These are phyloP conservation scores for Phacellophora camtschatica DNA, from an alignment of 30 jellyfish, hydroid and myxozoan genomes.

Conservation along the genomic window DNA sequence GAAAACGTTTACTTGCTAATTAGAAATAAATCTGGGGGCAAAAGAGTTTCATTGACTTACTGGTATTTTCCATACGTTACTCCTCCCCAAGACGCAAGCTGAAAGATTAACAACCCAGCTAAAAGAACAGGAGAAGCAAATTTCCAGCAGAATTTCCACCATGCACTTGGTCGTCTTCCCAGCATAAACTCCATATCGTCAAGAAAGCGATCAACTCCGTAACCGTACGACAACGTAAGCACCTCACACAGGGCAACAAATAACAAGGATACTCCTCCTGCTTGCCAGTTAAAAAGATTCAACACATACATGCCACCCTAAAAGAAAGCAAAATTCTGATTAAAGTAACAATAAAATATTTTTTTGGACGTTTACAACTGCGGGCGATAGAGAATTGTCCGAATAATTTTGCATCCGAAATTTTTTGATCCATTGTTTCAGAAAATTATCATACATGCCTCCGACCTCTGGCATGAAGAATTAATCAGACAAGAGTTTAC, in stretches of 20 bases:
- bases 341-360: no score
- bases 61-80: slow-evolving; percentile 58
- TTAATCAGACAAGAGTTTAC: no score
- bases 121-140: slow-evolving; percentile 80
- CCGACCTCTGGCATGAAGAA: no score
- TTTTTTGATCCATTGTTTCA: no score
- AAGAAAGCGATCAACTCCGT: slow-evolving; percentile 85
- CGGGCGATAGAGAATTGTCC: no score
- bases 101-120: slow-evolving; percentile 64
- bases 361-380: no score
- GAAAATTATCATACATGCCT: no score
- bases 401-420: no score
- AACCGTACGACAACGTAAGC: slow-evolving; percentile 85
- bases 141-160: slow-evolving; percentile 98
- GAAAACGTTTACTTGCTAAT: no score
- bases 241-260: slow-evolving; percentile 89
- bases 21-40: no score
- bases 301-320: slow-evolving; percentile 95
- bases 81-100: slow-evolving; percentile 84
- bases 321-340: background rate
- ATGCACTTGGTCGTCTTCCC: slow-evolving; percentile 71
- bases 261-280: slow-evolving; percentile 94
- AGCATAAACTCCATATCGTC: slow-evolving; percentile 73
- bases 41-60: no score
- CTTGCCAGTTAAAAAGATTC: slow-evolving; percentile 89